phyloP scores from a whole-genome alignment of 2,888 invertebrate species.

The Allolobophora icterica region DNA sequence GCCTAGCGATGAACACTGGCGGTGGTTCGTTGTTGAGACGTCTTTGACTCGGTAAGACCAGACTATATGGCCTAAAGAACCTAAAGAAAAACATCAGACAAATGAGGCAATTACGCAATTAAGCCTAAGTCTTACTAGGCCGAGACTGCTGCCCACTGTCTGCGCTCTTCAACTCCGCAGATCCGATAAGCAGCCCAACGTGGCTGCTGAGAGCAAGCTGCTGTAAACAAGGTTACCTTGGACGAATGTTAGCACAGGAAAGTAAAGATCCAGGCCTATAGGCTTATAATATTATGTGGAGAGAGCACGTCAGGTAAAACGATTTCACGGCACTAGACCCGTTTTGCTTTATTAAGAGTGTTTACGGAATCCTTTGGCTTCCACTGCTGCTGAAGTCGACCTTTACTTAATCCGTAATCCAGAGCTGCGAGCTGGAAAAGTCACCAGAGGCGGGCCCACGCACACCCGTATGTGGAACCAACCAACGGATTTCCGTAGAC shows the following conservation, averaged over 20 bases:
- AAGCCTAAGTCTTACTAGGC: not conserved
- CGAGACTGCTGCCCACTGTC: not conserved
- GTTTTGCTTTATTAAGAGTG: too few relatives aligned
- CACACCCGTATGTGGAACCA: too few relatives aligned
- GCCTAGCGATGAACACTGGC: too few relatives aligned
- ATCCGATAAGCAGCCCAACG: not conserved
- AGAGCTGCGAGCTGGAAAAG: too few relatives aligned
- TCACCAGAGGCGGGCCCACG: too few relatives aligned
- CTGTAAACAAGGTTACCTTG: not conserved
- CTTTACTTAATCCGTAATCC: not conserved
- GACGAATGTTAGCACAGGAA: not conserved
- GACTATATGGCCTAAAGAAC: not conserved
- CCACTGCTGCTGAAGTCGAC: not conserved
- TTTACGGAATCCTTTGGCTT: not conserved
- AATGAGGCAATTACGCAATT: constrained; percentile 10
- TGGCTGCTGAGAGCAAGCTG: not conserved
- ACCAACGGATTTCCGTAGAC: too few relatives aligned
- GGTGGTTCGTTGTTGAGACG: too few relatives aligned
- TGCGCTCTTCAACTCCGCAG: not conserved
- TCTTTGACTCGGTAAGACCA: not conserved
- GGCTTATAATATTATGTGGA: too few relatives aligned
- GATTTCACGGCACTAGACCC: not conserved
- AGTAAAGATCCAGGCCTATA: too few relatives aligned
- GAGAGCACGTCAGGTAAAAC: not conserved
- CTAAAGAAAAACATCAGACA: not conserved